These are phyloP conservation scores for Polydrusus cervinus DNA, from an alignment of 2,888 invertebrate species.

Conservation along the genomic window DNA sequence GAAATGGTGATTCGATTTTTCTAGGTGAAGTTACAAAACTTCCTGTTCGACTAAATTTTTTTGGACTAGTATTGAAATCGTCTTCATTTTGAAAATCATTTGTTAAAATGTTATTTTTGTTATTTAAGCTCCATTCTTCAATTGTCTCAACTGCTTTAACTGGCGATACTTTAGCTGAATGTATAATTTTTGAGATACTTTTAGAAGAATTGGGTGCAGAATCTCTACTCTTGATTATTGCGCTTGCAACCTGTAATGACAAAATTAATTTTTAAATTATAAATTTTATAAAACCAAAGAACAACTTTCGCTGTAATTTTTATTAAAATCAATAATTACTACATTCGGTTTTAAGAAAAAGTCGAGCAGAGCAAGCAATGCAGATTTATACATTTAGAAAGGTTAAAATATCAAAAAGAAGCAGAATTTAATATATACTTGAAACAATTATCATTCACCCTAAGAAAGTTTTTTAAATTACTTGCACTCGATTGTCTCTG, in stretches of 20 bases:
- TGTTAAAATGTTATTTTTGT: constrained; percentile 30
- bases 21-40: constrained; percentile 36
- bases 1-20: constrained; percentile 45
- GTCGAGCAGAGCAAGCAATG: too few relatives aligned
- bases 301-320: neutral
- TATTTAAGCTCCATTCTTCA: constrained; percentile 45
- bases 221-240: constrained; percentile 17
- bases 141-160: constrained; percentile 44
- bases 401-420: too few relatives aligned
- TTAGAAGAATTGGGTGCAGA: constrained; percentile 17
- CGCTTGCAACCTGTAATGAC: constrained; percentile 32
- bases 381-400: too few relatives aligned
- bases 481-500: too few relatives aligned
- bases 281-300: neutral
- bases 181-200: constrained; percentile 15
- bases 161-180: constrained; percentile 37
- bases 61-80: constrained; percentile 47
- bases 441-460: too few relatives aligned
- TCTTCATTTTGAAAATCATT: constrained; percentile 14
- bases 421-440: too few relatives aligned
- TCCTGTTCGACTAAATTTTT: constrained; percentile 5
- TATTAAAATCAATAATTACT: too few relatives aligned
- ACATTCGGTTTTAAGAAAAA: too few relatives aligned
- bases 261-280: neutral
- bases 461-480: too few relatives aligned